Evolutionary conservation across 1,140 invertebrate species (phyloP).

Genomic region (Campoletis sonorensis): DNA sequence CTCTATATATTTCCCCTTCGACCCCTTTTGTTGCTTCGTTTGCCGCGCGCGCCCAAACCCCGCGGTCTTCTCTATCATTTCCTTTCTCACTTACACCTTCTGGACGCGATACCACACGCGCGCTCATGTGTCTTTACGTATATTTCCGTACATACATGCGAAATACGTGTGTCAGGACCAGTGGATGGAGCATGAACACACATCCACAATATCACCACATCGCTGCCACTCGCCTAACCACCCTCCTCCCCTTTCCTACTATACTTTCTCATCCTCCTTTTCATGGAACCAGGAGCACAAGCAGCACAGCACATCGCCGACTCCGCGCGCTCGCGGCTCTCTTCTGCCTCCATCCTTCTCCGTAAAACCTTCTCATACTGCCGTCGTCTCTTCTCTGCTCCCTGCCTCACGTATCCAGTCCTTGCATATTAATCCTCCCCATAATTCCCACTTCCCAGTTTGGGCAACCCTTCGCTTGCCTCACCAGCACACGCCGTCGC

Average conservation of each 20-base stretch:
- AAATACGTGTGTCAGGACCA: too few relatives aligned
- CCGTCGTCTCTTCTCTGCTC: constrained; percentile 59
- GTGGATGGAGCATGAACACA: background rate
- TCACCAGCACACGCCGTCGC: constrained; percentile 59
- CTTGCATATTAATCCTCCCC: constrained; percentile 78
- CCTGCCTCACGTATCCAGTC: constrained; percentile 75
- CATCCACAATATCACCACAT: background rate
- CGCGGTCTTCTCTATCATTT: constrained; percentile 58
- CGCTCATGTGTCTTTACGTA: background rate
- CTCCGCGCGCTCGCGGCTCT: constrained; percentile 40
- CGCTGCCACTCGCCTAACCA: background rate
- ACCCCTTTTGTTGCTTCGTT: constrained; percentile 75
- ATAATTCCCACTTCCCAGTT: constrained; percentile 78
- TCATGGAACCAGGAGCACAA: background rate
- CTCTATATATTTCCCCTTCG: constrained; percentile 70
- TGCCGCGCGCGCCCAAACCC: constrained; percentile 62
- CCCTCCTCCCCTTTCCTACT: background rate
- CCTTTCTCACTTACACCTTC: constrained; percentile 27
- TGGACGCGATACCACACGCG: background rate
- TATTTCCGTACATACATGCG: background rate
- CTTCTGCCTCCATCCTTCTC: constrained; percentile 30
- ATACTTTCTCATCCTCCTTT: constrained; percentile 32
- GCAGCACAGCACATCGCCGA: constrained; percentile 33
- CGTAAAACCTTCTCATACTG: constrained; percentile 6
- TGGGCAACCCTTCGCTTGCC: constrained; percentile 74